Conservation (phyloP, 2,113 vertebrate genomes). For the Otis tarda region DNA sequence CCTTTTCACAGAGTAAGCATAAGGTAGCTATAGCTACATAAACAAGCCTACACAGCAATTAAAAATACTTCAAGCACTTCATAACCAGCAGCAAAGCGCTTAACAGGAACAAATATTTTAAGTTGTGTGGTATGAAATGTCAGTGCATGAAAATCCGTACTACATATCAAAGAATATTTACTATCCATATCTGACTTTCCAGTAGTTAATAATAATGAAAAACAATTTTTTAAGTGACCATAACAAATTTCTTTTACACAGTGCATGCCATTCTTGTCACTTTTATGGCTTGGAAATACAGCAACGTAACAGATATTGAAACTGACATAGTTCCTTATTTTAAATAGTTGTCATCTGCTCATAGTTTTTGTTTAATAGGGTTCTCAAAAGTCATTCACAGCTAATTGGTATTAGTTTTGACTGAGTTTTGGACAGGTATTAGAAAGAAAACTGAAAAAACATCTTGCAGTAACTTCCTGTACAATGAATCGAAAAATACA, state of each 20-base stretch:
- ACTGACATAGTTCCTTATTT: neutral
- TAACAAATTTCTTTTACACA: conserved; percentile 8
- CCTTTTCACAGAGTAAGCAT: neutral
- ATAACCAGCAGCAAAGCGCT: neutral
- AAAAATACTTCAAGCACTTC: neutral
- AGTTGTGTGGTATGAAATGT: neutral
- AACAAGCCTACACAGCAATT: neutral
- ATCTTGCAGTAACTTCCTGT: neutral
- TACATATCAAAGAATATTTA: neutral
- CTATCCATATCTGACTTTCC: neutral
- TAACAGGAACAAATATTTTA: neutral
- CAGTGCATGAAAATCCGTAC: neutral
- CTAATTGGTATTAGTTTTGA: conserved; percentile 22
- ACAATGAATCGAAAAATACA: neutral
- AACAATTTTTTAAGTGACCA: conserved; percentile 38
- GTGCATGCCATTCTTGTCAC: neutral
- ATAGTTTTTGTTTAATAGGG: conserved; percentile 15
- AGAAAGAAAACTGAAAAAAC: neutral
- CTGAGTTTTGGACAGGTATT: neutral
- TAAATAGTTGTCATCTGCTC: neutral
- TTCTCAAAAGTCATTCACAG: conserved; percentile 14
- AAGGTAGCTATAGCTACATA: neutral
- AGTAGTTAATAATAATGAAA: conserved; percentile 33
- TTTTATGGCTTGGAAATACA: conserved; percentile 7
- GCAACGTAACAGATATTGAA: neutral